Base-by-base conservation (phyloP, 2,888 invertebrate species). In the Polyploca ridens region DNA sequence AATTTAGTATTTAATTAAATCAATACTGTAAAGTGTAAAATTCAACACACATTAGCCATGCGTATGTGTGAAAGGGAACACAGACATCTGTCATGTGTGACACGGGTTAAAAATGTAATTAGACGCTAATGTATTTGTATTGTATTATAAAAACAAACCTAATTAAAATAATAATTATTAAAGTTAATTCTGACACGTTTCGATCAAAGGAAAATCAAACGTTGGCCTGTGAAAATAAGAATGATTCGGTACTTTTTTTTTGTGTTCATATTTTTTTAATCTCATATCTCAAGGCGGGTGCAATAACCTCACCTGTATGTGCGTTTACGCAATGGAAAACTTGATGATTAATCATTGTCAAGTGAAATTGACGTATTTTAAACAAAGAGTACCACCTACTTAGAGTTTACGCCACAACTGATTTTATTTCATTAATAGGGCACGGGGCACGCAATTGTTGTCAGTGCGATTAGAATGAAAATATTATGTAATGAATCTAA, bases 51-150 rank as follows among this genome's bases (percentile, higher is more conserved):
- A 65, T 68, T 70, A 68, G 64, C 46, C 69, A 46, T 72, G 69
- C 69, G 69, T 67, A 63, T 71, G 68, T 67, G 66, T 67, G 54
- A 54, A 27, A 54, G 54, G 68, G 65, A 69, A 66, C 68, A 69
- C 68, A 67, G 69, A 61, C 75, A 72, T 71, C 74, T 74, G 73
- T 80, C 75, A 76, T 68, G 75, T 77, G 77, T 77, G 77, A 78
- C 78, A 79, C 66, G 77, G 66, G 73, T 77, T 73, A 76, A 72
- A 75, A 72, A 72, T 74, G 72, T 82, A 81, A 83, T 82, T 80
- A 80, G 77, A 65, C 67, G 64, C 74, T 74, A 74, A 72, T 76
- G 66, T 69, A 73, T 69, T 69, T 70, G 72, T 59, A 64, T 49
- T 65, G 64, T 65, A 65, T 64, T 41, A 54, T 19, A 19, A 44